phyloP scores from a whole-genome alignment of 2,797 vertebrate genomes.

The Sebastes minor region DNA sequence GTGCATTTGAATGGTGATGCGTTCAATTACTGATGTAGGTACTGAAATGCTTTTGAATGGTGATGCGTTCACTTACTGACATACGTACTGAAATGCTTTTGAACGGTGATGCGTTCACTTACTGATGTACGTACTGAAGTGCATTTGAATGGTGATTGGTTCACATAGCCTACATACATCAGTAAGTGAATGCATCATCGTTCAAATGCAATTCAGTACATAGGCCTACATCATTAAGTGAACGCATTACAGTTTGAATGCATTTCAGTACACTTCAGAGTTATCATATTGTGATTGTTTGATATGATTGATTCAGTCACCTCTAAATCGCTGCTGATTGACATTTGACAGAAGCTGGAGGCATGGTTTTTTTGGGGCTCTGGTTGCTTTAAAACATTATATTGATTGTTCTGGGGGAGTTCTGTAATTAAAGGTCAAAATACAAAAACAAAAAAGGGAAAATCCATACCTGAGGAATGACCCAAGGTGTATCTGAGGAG shows the following conservation, averaged over 20 bases:
- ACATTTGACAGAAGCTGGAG: too few relatives aligned
- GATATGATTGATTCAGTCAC: not conserved
- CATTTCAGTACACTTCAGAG: not conserved
- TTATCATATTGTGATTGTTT: too few relatives aligned
- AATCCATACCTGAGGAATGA: not conserved
- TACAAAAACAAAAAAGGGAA: not conserved
- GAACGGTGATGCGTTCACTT: too few relatives aligned
- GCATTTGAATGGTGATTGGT: too few relatives aligned
- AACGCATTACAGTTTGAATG: rapidly evolving
- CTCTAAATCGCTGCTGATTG: not conserved
- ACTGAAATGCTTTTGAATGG: too few relatives aligned
- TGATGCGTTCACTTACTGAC: too few relatives aligned
- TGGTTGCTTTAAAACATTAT: not conserved
- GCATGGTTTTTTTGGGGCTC: not conserved
- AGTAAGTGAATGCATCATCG: not conserved
- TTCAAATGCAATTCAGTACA: not conserved
- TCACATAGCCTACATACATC: too few relatives aligned
- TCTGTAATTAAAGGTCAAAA: not conserved
- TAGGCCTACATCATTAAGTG: too few relatives aligned
- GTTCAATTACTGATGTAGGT: too few relatives aligned
- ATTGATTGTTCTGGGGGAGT: not conserved
- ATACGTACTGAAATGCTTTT: too few relatives aligned
- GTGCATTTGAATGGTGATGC: too few relatives aligned
- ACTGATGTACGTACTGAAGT: too few relatives aligned
- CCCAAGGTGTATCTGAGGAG: not conserved